phyloP scores from a whole-genome alignment of 92 coral and sea anemone species.

The Pocillopora meandrina region DNA sequence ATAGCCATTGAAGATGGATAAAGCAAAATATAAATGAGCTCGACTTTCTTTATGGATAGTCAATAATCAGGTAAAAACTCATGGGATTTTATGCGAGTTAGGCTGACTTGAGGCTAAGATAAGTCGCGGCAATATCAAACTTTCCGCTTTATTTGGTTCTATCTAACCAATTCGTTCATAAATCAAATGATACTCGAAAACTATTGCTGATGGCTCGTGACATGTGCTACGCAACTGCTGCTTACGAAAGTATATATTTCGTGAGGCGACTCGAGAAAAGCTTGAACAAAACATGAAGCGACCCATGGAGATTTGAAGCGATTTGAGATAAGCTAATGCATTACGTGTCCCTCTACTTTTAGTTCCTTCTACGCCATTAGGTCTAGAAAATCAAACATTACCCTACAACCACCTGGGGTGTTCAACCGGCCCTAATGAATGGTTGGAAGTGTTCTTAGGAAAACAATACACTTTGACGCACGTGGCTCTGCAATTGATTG shows the following conservation, averaged over 20 bases:
- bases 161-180: slow-evolving; percentile 53
- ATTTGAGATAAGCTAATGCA: background rate
- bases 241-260: no score
- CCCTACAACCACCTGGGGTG: slow-evolving; percentile 47
- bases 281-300: no score
- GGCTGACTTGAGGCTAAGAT: background rate
- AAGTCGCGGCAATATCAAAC: background rate
- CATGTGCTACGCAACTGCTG: background rate
- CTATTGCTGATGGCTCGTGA: slow-evolving; percentile 50
- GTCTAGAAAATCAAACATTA: slow-evolving; percentile 60
- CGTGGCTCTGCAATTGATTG: slow-evolving; percentile 33
- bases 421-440: slow-evolving; percentile 1
- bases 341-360: background rate
- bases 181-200: slow-evolving; percentile 45
- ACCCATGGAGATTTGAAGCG: no score
- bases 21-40: no score
- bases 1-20: no score
- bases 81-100: no score
- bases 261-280: no score
- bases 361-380: slow-evolving; percentile 30
- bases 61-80: no score
- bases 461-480: slow-evolving; percentile 48
- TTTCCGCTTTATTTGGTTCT: background rate
- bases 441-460: slow-evolving; percentile 8
- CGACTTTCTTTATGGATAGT: no score